Conservation (phyloP, 2,888 invertebrate species). For the Lycaena phlaeas region DNA sequence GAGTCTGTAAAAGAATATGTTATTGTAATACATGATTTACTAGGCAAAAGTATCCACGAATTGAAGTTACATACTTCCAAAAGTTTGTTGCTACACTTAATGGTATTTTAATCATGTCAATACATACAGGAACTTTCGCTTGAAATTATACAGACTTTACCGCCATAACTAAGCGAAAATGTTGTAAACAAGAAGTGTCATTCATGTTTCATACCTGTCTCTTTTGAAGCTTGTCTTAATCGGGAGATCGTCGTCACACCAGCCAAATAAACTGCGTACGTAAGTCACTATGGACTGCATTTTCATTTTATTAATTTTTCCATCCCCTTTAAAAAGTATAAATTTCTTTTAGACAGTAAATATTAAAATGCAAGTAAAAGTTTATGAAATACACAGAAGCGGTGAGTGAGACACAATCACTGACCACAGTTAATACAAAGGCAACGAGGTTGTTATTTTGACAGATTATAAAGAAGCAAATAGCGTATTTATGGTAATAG, state of each 20-base stretch:
- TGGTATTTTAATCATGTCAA: conserved; percentile 43
- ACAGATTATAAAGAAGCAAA: too few relatives aligned
- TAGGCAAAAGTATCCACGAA: conserved; percentile 8
- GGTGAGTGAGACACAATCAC: too few relatives aligned
- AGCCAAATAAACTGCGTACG: conserved; percentile 52
- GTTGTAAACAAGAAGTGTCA: conserved; percentile 65
- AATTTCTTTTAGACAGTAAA: not conserved
- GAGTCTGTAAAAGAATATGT: conserved; percentile 37
- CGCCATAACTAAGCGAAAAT: conserved; percentile 56
- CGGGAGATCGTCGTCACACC: conserved; percentile 41
- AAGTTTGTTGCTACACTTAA: conserved; percentile 50
- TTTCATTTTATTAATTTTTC: conserved; percentile 40
- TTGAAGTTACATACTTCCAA: conserved; percentile 45
- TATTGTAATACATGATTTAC: conserved; percentile 10
- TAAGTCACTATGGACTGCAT: conserved; percentile 63
- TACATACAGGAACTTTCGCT: conserved; percentile 17
- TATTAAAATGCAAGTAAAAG: not conserved
- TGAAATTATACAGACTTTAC: conserved; percentile 45
- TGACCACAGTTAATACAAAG: too few relatives aligned
- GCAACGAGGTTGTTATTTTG: too few relatives aligned
- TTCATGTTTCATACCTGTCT: conserved; percentile 56
- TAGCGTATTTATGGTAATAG: too few relatives aligned
- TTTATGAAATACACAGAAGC: not conserved
- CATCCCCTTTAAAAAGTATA: conserved; percentile 33
- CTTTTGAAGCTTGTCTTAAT: conserved; percentile 52